These are phyloP conservation scores for Octomys mimax DNA, from an alignment of 2,797 vertebrate species.

Conservation along the genomic window DNA sequence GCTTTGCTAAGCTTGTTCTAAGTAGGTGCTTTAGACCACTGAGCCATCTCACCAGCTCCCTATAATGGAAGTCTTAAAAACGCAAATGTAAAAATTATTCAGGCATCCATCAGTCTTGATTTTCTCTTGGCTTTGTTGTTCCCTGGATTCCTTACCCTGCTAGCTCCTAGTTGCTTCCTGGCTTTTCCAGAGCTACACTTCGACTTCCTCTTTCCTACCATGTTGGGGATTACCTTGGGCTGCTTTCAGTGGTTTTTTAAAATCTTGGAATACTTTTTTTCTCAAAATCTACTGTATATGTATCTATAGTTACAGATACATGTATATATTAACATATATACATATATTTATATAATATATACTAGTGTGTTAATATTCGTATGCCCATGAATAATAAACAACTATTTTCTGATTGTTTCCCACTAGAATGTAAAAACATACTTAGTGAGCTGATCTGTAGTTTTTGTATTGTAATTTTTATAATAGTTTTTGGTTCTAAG, in stretches of 20 bases:
- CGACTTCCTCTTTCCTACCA: not conserved
- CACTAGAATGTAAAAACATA: not conserved
- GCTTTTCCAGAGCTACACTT: not conserved
- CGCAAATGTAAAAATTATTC: not conserved
- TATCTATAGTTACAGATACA: too few relatives aligned
- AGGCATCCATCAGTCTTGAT: not conserved
- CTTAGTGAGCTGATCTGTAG: not conserved
- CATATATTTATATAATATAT: not conserved
- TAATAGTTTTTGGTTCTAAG: not conserved
- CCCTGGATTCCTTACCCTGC: not conserved
- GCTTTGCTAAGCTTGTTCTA: too few relatives aligned
- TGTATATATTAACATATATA: too few relatives aligned
- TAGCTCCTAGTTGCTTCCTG: not conserved
- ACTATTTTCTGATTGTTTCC: not conserved
- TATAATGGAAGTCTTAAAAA: not conserved
- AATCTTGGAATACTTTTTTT: not conserved
- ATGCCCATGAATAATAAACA: not conserved
- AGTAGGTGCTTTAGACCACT: too few relatives aligned
- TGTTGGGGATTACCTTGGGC: not conserved
- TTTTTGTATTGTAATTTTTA: not conserved
- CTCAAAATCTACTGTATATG: not conserved
- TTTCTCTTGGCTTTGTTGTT: not conserved
- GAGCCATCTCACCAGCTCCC: too few relatives aligned
- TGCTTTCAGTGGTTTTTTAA: not conserved
- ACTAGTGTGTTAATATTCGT: not conserved